Conservation (phyloP, 2,113 vertebrate genomes). For the Epinephelus fuscoguttatus region DNA sequence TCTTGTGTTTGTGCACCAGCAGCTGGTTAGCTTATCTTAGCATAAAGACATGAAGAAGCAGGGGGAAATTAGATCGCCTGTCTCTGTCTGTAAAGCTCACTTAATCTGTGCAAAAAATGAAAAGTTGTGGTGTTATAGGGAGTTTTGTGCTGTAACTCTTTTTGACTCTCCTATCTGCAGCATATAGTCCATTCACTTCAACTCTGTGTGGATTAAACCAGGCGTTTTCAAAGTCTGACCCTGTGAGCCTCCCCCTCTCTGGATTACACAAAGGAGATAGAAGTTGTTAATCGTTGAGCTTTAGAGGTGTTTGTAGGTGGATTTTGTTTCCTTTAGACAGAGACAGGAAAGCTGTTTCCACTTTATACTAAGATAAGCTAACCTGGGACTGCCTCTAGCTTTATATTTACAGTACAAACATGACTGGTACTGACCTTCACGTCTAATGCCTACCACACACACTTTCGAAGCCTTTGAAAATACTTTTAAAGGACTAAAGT, state of each 20-base stretch:
- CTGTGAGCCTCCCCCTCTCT: not conserved
- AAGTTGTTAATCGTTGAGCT: not conserved
- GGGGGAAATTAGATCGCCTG: not conserved
- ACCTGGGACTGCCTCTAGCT: not conserved
- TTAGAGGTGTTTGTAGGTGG: no score
- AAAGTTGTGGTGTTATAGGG: no score
- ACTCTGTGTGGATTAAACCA: not conserved
- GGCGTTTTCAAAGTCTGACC: not conserved
- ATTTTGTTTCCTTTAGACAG: not conserved
- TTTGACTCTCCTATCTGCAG: not conserved
- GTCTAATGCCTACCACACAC: not conserved
- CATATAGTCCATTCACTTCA: not conserved
- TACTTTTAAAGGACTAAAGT: no score
- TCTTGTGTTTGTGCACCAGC: not conserved
- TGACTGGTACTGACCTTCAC: not conserved
- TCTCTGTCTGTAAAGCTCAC: not conserved
- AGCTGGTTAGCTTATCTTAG: no score
- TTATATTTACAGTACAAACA: constrained; percentile 1
- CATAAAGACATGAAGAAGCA: not conserved
- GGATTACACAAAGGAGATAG: not conserved
- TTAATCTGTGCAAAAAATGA: not conserved
- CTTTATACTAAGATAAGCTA: constrained; percentile 1
- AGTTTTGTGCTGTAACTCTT: not conserved
- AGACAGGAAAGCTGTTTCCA: not conserved
- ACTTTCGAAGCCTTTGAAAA: no score